Conservation (phyloP, 2,113 vertebrate genomes). For the Rallus limicola region DNA sequence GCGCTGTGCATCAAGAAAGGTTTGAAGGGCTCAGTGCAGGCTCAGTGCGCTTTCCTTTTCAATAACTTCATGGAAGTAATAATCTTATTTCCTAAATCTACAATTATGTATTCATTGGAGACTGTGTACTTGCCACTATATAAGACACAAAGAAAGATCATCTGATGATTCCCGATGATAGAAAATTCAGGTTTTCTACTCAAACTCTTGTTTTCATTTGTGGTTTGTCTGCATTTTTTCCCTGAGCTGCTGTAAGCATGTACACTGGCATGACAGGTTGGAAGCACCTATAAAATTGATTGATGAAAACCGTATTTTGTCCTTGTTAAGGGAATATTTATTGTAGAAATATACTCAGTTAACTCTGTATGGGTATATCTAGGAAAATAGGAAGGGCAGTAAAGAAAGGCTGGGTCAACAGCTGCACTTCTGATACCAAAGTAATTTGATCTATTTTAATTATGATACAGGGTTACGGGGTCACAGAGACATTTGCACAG, state of each 20-base stretch:
- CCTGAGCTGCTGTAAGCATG: background rate
- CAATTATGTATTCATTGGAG: conserved; percentile 5
- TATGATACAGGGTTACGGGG: background rate
- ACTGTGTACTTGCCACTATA: background rate
- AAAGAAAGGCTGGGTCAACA: background rate
- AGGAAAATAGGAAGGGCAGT: background rate
- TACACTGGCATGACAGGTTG: background rate
- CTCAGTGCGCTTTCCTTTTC: background rate
- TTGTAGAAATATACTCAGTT: background rate
- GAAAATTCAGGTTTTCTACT: conserved; percentile 4
- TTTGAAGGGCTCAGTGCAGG: background rate
- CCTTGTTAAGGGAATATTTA: conserved; percentile 21
- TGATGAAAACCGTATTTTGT: conserved; percentile 41
- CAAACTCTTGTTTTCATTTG: conserved; percentile 4
- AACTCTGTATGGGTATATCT: background rate
- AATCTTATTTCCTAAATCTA: background rate
- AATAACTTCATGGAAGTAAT: background rate
- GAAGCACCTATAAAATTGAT: conserved; percentile 36
- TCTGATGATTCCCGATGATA: background rate
- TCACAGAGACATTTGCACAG: background rate
- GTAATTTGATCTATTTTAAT: background rate
- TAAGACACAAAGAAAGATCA: conserved; percentile 9
- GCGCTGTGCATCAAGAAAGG: background rate
- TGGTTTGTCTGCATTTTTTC: background rate
- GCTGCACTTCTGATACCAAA: background rate